These are phyloP conservation scores for Lingula anatina DNA, from an alignment of 2,888 invertebrate species.

Conservation along the genomic window DNA sequence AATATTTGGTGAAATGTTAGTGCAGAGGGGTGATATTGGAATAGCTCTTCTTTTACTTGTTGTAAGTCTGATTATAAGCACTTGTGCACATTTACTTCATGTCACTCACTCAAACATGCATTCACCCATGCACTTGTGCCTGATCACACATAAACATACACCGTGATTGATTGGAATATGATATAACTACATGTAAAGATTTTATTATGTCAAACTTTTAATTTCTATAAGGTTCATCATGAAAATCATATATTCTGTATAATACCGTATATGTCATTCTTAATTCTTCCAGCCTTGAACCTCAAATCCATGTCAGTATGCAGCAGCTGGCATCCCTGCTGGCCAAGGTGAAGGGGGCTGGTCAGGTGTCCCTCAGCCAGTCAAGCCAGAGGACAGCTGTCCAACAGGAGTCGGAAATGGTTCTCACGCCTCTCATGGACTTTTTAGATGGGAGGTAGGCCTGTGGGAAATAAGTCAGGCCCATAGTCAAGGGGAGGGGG, in stretches of 20 bases:
- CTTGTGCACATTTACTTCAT: neutral
- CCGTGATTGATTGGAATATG: too few relatives aligned
- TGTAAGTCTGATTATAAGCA: neutral
- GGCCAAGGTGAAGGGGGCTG: constrained; percentile 66
- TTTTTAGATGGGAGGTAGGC: constrained; percentile 58
- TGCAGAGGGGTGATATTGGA: neutral
- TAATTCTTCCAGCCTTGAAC: constrained; percentile 68
- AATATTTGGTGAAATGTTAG: neutral
- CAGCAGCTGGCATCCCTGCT: constrained; percentile 86
- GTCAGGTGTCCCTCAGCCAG: constrained; percentile 67
- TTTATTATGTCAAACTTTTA: too few relatives aligned
- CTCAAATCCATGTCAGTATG: constrained; percentile 86
- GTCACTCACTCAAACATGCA: neutral
- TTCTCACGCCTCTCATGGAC: constrained; percentile 91
- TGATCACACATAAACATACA: too few relatives aligned
- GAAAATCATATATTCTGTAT: too few relatives aligned
- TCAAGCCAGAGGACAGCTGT: constrained; percentile 53
- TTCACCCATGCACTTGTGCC: too few relatives aligned
- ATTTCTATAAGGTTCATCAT: too few relatives aligned
- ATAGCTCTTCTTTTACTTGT: neutral
- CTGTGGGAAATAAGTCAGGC: too few relatives aligned
- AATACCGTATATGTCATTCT: too few relatives aligned
- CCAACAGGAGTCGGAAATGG: constrained; percentile 82
- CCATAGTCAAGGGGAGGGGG: too few relatives aligned
- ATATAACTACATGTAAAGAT: too few relatives aligned